Percentiles rank a stretch among this genome's conserved stretches.
Conservation (phyloP, 2,888 invertebrate species). For the Nycteola revayana region DNA sequence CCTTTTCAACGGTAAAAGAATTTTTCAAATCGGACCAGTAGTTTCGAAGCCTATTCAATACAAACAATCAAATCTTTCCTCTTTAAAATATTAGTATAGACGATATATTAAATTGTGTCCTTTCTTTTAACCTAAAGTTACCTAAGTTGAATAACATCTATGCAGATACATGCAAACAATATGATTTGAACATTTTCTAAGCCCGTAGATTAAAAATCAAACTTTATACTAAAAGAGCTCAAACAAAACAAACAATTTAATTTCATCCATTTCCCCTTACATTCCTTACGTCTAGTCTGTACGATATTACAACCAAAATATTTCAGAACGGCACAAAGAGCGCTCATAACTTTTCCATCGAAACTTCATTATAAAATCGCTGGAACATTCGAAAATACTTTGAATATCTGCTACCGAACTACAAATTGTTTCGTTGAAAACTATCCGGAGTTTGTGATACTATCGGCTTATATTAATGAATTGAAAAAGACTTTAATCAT, state of each 20-base stretch:
- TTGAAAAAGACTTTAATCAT: constrained; percentile 59
- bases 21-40: too few species aligned
- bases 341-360: constrained; percentile 25
- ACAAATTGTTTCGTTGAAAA: constrained; percentile 69
- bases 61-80: too few species aligned
- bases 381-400: constrained; percentile 37
- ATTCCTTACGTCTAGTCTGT: neutral
- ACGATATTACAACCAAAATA: constrained; percentile 11
- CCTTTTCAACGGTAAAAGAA: too few species aligned
- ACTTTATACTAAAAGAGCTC: too few species aligned
- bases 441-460: constrained; percentile 57
- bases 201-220: too few species aligned
- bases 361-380: constrained; percentile 61
- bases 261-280: neutral
- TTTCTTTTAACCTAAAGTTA: too few species aligned
- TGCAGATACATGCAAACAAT: too few species aligned
- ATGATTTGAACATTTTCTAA: too few species aligned
- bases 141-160: too few species aligned
- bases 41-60: too few species aligned
- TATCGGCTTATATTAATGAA: constrained; percentile 39
- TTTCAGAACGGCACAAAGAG: constrained; percentile 16
- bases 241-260: neutral
- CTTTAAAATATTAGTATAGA: too few species aligned
- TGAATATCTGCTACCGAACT: constrained; percentile 39
- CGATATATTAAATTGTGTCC: too few species aligned